Evolutionary conservation across 2,888 invertebrate genomes (phyloP), one percentile per base, ranked within the genome.

Genomic region (Prionchulus punctatus): DNA sequence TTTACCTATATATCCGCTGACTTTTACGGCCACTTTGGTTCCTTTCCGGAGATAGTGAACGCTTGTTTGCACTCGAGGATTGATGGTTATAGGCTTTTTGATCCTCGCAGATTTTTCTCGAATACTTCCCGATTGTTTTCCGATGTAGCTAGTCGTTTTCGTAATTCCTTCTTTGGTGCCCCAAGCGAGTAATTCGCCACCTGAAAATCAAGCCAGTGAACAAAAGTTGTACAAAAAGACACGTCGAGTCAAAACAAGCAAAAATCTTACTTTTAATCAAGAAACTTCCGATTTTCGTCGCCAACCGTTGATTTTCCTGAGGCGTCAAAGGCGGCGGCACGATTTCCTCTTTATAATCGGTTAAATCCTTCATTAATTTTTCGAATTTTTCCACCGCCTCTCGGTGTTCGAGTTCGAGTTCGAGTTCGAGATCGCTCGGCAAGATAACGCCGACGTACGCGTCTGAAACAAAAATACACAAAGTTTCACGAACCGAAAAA

Each of bases 371-470:
- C 30, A 84, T 71, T 56, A 82, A 76, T 54, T 78, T 77, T 66
- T 82, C 81, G 58, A 83, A 76, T n/a, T n/a, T n/a, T n/a, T n/a
- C n/a, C n/a, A n/a, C n/a, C n/a, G n/a, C n/a, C n/a, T n/a, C n/a
- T n/a, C n/a, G n/a, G n/a, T n/a, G n/a, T 23, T 79, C 68, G 61
- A 79, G 77, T 58, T 78, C 74, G n/a, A 77, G 72, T n/a, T 74
- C 73, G 21, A 70, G 69, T 59, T 79, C 75, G 12, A 79, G 72
- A 58, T 78, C 77, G 51, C 75, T 70, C 43, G 80, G 79, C 57
- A 84, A 68, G 59, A 83, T 79, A 45, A 85, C 74, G 12, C 84
- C 84, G 61, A 84, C 80, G 42, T 78, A 77, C 58, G 78, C 70
- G 30, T 80, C 81, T 80, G n/a, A n/a, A n/a, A n/a, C n/a, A n/a